Base-by-base conservation (phyloP, 1,140 invertebrate genomes). In the Drosophila yakuba region DNA sequence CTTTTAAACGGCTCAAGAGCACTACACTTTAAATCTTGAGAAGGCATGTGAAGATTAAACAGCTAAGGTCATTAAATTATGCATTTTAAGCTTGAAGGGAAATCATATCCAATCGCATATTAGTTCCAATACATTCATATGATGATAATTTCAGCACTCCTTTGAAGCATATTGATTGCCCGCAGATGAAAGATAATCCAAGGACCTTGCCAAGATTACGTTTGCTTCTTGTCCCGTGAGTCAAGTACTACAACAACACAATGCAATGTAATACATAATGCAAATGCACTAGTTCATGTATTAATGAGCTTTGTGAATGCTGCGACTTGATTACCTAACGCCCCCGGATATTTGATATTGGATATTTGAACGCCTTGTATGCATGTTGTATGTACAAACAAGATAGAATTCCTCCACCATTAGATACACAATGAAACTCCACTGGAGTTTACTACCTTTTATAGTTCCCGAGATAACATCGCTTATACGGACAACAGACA, bases 231-330 rank as follows among this genome's bases (percentile, higher is more conserved):
- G 38, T 17, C 15, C 35, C 36, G 45, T 20, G 36, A 56, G 36
- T 7, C 35, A 17, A 44, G 23, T 4, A 39, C 15, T 45, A 17
- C 28, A 82, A 71, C 63, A 64, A 69, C 71, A 74, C 74, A 74
- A 76, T 35, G 23, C 45, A 55, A 57, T 11, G 20, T 32, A 44
- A 72, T 41, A 32, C 36, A 73, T 28, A 67, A 63, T 63, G 63
- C 41, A 59, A 66, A 36, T 61, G 43, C 68, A 51, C 43, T 72
- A 60, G 35, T 48, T 44, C 56, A 72, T 78, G 54, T 76, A 79
- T 78, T 86, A 76, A 86, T 88, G 77, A 79, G 78, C 74, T 67
- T 80, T 80, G 47, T 60, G 74, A 64, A 78, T 78, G 82, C 68
- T 78, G 76, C 58, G 54, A 64, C 74, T 80, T 78, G 80, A 85